Evolutionary conservation across 2,888 invertebrate species (phyloP).

Genomic region (Liopterus haemorrhoidalis): DNA sequence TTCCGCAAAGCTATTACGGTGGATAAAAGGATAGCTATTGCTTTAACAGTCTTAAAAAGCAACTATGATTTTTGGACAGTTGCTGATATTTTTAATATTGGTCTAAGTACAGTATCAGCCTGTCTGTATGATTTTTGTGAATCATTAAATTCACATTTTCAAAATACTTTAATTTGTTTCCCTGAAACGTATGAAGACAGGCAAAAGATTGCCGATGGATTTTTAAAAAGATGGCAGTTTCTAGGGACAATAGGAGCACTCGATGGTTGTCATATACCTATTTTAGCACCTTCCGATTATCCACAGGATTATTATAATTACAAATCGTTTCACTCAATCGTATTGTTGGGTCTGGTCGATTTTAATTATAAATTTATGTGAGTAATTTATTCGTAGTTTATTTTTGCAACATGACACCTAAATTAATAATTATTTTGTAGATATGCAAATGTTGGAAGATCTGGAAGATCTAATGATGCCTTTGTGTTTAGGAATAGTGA

Average conservation of each 20-base stretch:
- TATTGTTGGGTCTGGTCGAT: conserved; percentile 11
- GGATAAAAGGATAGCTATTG: conserved; percentile 12
- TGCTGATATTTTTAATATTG: conserved; percentile 17
- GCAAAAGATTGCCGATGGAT: conserved; percentile 8
- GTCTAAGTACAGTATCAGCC: conserved; percentile 13
- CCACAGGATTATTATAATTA: conserved; percentile 14
- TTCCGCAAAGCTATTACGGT: conserved; percentile 17
- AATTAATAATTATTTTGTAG: not conserved
- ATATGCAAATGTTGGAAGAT: conserved; percentile 10
- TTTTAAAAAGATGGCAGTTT: conserved; percentile 17
- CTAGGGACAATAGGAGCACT: conserved; percentile 16
- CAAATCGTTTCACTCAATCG: conserved; percentile 13
- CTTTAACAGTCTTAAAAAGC: conserved; percentile 16
- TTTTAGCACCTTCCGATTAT: conserved; percentile 4
- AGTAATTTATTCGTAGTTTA: not conserved
- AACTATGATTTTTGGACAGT: conserved; percentile 16
- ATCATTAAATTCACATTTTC: conserved; percentile 7
- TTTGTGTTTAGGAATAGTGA: not conserved
- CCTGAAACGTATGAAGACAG: conserved; percentile 12
- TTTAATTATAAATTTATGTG: conserved; percentile 10
- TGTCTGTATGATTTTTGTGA: conserved; percentile 18
- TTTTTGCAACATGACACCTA: not conserved
- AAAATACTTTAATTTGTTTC: conserved; percentile 10
- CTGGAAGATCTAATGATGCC: conserved; percentile 11
- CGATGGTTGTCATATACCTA: conserved; percentile 12